Evolutionary conservation across 2,888 invertebrate genomes (phyloP).

Genomic region (Patella depressa): DNA sequence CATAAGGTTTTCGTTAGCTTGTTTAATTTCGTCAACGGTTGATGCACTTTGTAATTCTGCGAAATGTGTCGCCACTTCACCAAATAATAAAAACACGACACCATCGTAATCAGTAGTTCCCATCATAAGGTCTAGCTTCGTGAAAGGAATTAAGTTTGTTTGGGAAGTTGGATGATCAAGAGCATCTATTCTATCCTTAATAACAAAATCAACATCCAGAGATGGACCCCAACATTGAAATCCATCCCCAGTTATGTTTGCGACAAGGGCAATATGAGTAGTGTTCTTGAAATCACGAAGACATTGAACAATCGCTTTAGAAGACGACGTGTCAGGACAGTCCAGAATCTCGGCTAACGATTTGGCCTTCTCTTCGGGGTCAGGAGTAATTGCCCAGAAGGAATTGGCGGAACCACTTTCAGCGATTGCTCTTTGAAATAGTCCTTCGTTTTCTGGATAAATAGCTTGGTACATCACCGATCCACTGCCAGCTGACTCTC

Average conservation of each 20-base stretch:
- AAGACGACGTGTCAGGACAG: neutral
- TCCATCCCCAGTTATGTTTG: neutral
- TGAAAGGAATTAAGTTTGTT: neutral
- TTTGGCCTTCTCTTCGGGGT: neutral
- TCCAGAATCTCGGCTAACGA: neutral
- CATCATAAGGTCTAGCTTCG: neutral
- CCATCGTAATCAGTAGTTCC: constrained; percentile 1
- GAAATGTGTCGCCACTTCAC: too few species aligned
- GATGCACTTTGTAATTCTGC: too few species aligned
- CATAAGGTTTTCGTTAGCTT: too few species aligned
- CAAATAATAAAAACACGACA: too few species aligned
- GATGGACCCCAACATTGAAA: neutral
- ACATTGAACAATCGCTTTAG: neutral
- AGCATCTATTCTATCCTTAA: neutral
- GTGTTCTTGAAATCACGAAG: neutral
- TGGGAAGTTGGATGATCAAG: neutral
- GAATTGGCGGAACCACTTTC: constrained; percentile 46
- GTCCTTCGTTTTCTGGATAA: constrained; percentile 43
- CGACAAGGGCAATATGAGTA: too few species aligned
- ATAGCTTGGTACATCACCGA: constrained; percentile 44
- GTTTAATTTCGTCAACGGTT: too few species aligned
- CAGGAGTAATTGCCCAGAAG: neutral
- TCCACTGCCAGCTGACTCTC: constrained; percentile 52
- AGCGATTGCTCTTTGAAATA: constrained; percentile 50
- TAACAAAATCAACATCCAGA: neutral